A percentile compares a stretch with the other conserved stretches of the same genome.
phyloP scores from a whole-genome alignment of 1,140 invertebrate species.

The Gonioctena quinquepunctata region DNA sequence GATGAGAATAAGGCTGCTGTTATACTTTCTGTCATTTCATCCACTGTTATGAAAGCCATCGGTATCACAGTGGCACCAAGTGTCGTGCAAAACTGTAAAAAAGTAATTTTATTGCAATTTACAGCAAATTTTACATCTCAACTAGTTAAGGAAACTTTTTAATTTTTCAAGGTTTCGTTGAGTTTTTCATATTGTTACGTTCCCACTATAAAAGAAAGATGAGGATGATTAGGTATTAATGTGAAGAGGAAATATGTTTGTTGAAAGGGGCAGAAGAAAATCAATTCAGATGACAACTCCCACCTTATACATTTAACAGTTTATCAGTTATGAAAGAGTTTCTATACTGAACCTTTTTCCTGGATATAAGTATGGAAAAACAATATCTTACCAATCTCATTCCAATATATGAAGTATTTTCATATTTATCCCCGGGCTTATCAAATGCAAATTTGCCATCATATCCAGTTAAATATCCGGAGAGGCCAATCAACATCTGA shows the following conservation, averaged over 20 bases:
- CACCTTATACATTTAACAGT: slow-evolving; percentile 76
- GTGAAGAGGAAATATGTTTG: too few relatives aligned
- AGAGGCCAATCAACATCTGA: slow-evolving; percentile 92
- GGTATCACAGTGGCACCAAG: slow-evolving; percentile 88
- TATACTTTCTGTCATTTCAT: slow-evolving; percentile 85
- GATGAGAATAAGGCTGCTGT: slow-evolving; percentile 77
- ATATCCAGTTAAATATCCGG: slow-evolving; percentile 91
- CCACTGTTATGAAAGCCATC: slow-evolving; percentile 83
- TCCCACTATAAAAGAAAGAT: too few relatives aligned
- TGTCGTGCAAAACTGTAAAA: slow-evolving; percentile 85
- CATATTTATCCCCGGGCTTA: slow-evolving; percentile 94
- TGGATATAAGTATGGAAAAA: neutral
- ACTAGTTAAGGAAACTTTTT: too few relatives aligned
- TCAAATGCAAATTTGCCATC: slow-evolving; percentile 96
- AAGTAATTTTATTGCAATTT: too few relatives aligned
- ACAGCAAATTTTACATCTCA: too few relatives aligned
- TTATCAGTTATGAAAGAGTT: neutral
- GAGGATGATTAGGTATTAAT: too few relatives aligned
- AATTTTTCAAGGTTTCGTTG: too few relatives aligned
- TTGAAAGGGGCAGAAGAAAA: too few relatives aligned
- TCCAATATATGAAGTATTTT: slow-evolving; percentile 84
- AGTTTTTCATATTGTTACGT: too few relatives aligned
- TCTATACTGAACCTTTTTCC: slow-evolving; percentile 6
- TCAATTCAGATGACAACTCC: too few relatives aligned
- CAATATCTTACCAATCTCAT: slow-evolving; percentile 85